Percentiles rank a stretch among this genome's conserved stretches.
These are phyloP conservation scores for Pantherophis vulpinus DNA, from an alignment of 2,797 vertebrate genomes.

Conservation along the genomic window DNA sequence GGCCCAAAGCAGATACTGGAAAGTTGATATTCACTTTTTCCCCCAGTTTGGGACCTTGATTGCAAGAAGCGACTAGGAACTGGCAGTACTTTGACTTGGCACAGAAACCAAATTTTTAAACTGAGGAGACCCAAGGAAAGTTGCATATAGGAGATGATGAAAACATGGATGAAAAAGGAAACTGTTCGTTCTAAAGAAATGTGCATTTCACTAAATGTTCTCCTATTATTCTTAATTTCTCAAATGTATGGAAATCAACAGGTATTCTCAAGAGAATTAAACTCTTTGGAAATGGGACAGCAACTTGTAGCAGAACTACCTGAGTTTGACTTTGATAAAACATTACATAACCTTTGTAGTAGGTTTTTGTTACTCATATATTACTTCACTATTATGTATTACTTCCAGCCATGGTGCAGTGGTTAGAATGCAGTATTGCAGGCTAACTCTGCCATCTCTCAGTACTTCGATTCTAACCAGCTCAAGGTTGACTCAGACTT, in stretches of 20 bases:
- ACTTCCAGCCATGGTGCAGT: neutral
- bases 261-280: neutral
- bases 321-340: neutral
- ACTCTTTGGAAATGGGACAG: neutral
- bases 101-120: neutral
- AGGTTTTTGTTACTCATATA: neutral
- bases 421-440: neutral
- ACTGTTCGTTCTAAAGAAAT: neutral
- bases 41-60: neutral
- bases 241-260: neutral
- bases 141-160: neutral
- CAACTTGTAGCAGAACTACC: neutral
- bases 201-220: neutral
- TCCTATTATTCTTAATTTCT: neutral
- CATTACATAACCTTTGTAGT: neutral
- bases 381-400: neutral
- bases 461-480: neutral
- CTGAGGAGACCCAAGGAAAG: neutral
- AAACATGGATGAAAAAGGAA: neutral
- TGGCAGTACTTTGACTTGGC: neutral
- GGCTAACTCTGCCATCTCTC: neutral
- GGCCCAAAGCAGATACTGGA: neutral
- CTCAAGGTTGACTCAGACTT: neutral
- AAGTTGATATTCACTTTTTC: fast-evolving
- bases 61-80: neutral